These are phyloP conservation scores for Allygus modestus DNA, from an alignment of 2,888 invertebrate species.

Conservation along the genomic window DNA sequence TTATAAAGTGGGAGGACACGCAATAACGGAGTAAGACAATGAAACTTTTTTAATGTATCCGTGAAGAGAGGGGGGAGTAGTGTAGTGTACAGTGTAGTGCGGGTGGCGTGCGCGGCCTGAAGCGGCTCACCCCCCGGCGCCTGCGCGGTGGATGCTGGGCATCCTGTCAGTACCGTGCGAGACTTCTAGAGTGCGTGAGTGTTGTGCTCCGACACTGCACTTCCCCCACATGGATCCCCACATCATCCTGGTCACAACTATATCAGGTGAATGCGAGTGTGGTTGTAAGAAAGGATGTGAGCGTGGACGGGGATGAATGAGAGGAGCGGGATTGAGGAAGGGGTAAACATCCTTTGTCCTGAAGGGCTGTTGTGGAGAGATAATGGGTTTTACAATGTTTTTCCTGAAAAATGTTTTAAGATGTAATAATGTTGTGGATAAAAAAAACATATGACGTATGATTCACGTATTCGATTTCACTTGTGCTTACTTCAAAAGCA, in stretches of 20 bases:
- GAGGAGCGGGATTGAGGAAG: background rate
- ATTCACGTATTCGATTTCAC: too few species aligned
- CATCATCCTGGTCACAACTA: background rate
- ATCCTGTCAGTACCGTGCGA: constrained; percentile 25
- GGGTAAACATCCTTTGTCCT: too few species aligned
- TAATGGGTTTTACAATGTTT: too few species aligned
- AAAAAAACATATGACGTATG: too few species aligned
- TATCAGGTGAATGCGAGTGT: constrained; percentile 18
- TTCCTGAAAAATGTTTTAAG: too few species aligned
- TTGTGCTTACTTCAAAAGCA: too few species aligned
- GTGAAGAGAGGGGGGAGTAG: background rate
- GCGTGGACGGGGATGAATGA: background rate
- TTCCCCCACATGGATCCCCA: constrained; percentile 49
- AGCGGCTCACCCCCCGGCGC: background rate
- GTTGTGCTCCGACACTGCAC: constrained; percentile 4
- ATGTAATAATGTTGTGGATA: too few species aligned
- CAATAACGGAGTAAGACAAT: constrained; percentile 43
- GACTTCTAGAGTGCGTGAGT: constrained; percentile 47
- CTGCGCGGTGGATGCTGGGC: constrained; percentile 20
- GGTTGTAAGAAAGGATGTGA: background rate
- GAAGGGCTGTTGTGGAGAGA: too few species aligned
- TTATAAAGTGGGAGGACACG: constrained; percentile 43
- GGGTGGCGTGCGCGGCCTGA: constrained; percentile 11
- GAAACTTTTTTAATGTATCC: constrained; percentile 51
- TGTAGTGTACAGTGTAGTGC: constrained; percentile 6